Evolutionary conservation across 2,113 vertebrate species (phyloP).

Genomic region (Grallaria varia): DNA sequence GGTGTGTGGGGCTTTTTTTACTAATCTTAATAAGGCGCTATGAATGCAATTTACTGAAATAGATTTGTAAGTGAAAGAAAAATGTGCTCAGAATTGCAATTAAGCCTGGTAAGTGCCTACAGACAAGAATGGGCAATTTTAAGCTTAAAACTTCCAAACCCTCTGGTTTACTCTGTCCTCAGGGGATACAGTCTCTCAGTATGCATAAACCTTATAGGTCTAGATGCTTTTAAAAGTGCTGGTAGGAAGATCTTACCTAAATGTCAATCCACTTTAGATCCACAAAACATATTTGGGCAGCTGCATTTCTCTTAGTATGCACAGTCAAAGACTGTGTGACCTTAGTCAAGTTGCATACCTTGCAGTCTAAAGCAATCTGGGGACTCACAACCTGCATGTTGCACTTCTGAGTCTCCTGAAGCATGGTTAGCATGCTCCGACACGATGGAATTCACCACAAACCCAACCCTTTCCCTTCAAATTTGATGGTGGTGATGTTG

Average conservation of each 20-base stretch:
- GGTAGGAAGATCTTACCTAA: background rate
- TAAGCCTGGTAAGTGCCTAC: background rate
- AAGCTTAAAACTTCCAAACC: constrained; percentile 13
- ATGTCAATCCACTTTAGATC: background rate
- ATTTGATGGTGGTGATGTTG: too few species aligned
- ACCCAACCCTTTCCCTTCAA: background rate
- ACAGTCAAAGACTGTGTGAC: background rate
- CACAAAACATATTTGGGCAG: background rate
- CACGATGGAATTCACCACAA: background rate
- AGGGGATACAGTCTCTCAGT: background rate
- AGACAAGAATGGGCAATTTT: background rate
- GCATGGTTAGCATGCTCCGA: background rate
- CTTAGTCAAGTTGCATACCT: background rate
- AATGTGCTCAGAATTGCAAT: constrained; percentile 33
- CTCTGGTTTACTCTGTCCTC: background rate
- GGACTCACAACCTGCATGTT: background rate
- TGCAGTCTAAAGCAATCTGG: background rate
- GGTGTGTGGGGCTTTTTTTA: background rate
- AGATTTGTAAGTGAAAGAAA: constrained; percentile 33
- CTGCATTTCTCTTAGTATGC: background rate
- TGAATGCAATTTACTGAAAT: constrained; percentile 17
- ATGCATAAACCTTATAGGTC: background rate
- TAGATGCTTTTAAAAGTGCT: background rate
- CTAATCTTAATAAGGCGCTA: constrained; percentile 27
- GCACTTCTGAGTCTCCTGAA: background rate